phyloP scores from a whole-genome alignment of 2,113 vertebrate species.

The Ploceus nigricollis region DNA sequence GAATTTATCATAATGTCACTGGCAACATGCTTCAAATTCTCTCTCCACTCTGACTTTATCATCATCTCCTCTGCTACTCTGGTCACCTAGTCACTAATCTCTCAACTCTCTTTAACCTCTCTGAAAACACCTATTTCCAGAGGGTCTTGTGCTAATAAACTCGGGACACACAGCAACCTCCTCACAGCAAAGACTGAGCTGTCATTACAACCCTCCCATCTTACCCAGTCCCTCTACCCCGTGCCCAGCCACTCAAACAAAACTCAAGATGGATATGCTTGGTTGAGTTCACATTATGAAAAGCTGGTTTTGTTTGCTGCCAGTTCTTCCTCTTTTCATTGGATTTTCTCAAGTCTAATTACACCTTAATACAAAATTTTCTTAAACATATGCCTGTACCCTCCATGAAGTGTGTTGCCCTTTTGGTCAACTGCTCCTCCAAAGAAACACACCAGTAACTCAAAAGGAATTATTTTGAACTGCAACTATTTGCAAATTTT shows the following conservation, averaged over 20 bases:
- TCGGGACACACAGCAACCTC: not conserved
- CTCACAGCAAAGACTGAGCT: not conserved
- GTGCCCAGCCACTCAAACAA: not conserved
- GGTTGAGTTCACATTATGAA: not conserved
- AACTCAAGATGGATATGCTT: not conserved
- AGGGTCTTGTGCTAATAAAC: not conserved
- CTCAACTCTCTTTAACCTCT: not conserved
- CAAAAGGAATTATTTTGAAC: not conserved
- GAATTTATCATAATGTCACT: not conserved
- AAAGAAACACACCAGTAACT: not conserved
- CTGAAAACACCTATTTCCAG: not conserved
- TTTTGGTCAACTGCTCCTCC: not conserved
- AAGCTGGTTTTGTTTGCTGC: not conserved
- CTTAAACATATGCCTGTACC: not conserved
- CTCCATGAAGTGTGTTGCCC: accelerated
- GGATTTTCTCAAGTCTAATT: not conserved
- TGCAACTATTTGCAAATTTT: not conserved
- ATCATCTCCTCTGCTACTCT: not conserved
- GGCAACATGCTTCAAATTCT: not conserved
- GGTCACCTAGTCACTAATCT: not conserved
- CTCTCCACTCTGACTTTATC: not conserved
- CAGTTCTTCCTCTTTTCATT: not conserved
- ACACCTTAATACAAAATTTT: not conserved
- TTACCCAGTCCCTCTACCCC: not conserved
- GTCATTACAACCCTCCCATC: not conserved